Evolutionary conservation across 2,888 invertebrate species (phyloP), one percentile per base, ranked within the genome.

Genomic region (Drepanosiphum platanoidis): DNA sequence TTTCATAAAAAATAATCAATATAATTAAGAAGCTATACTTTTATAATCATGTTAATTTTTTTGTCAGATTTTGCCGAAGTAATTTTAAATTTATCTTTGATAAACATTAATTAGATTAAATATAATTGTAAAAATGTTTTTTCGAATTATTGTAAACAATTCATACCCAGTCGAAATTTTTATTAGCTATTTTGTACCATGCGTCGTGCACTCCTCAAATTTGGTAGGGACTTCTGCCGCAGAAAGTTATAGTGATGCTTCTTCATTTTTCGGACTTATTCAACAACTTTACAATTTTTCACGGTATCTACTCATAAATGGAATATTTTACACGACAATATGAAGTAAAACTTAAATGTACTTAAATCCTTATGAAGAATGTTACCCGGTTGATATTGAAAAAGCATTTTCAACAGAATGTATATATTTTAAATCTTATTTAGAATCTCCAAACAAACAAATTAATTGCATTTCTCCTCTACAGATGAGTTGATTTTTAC

Each of bases 321-420:
- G 61, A 61, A 27, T 64, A 64, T 64, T 64, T 64, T 64, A 64
- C 64, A 64, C 64, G 64, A 64, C 70, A 70, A 70, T 70, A 70
- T 70, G 36, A 70, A 70, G 30, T 22, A 70, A 70, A 70, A 70
- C 36, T 70, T 22, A 70, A 36, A 70, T 22, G 15, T 36, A 70
- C 34, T 70, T 70, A 70, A 70, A 36, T 70, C 34, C 5, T 70
- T 70, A 36, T 70, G 15, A 70, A 70, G 13, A 70, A 70, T 22
- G 70, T 36, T 70, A 36, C 22, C 8, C 70, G n/a, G 70, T 15
- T 52, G 15, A 18, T 18, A 18, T 18, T 9, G 46, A 52, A 39
- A 39, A 39, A n/a, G 39, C 39, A 39, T 39, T 39, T 39, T 39
- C 39, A 39, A 39, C 39, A 15, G 5, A 9, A 52, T 52, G 46